A percentile compares a stretch with the other conserved stretches of the same genome.
Conservation (phyloP, 2,113 vertebrate species). For the Megalops atlanticus region DNA sequence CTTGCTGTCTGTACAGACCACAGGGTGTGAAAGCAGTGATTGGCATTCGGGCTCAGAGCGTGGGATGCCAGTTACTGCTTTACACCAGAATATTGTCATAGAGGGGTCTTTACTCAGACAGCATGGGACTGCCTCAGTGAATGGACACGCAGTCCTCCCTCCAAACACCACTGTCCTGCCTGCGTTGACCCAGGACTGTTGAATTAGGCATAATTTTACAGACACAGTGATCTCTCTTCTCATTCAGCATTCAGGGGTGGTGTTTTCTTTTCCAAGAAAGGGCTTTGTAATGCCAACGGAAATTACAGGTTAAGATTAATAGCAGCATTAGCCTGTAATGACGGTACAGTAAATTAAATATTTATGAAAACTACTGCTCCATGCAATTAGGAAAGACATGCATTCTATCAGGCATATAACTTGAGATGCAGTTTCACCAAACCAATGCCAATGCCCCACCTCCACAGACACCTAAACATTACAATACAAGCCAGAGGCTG, state of each 20-base stretch:
- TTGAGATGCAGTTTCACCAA: background rate
- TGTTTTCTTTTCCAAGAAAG: background rate
- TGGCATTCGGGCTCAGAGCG: too few species aligned
- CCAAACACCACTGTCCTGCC: background rate
- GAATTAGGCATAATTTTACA: background rate
- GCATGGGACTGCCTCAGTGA: background rate
- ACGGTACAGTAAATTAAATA: constrained; percentile 38
- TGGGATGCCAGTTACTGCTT: too few species aligned
- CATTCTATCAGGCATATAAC: constrained; percentile 19
- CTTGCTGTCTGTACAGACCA: too few species aligned
- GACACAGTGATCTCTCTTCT: background rate
- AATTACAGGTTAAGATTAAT: constrained; percentile 24
- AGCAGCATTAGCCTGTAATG: constrained; percentile 22
- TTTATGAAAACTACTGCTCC: constrained; percentile 32
- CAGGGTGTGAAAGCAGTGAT: too few species aligned
- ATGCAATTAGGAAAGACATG: constrained; percentile 22
- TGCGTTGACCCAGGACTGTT: background rate
- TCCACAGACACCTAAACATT: background rate
- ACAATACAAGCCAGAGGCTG: too few species aligned
- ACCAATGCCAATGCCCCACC: background rate
- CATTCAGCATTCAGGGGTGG: background rate
- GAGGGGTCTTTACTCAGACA: background rate
- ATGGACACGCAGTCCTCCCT: background rate
- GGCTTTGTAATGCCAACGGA: background rate
- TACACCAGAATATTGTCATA: too few species aligned